These are phyloP conservation scores for Thymelicus lineola DNA, from an alignment of 2,888 invertebrate genomes.

Conservation along the genomic window DNA sequence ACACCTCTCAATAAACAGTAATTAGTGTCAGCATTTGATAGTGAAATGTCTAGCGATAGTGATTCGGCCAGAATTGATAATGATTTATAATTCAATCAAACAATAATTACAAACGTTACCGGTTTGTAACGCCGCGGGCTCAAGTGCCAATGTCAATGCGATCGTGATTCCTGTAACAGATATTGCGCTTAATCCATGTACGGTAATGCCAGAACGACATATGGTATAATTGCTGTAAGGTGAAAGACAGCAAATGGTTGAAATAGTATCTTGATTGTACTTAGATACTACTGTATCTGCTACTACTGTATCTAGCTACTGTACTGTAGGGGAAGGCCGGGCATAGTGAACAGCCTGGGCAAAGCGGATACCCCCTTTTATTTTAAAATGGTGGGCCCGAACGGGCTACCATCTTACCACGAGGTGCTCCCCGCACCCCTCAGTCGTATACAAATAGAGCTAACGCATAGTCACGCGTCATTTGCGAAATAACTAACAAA, in stretches of 20 bases:
- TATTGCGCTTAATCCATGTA: neutral
- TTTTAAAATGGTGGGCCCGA: too few species aligned
- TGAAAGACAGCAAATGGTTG: neutral
- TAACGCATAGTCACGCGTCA: too few species aligned
- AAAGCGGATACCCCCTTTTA: too few species aligned
- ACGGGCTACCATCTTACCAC: too few species aligned
- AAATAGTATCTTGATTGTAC: too few species aligned
- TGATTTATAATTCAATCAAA: conserved; percentile 6
- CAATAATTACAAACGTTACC: neutral
- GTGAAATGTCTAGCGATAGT: conserved; percentile 3
- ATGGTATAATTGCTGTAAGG: neutral
- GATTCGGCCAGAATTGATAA: conserved; percentile 3
- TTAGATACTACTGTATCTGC: too few species aligned
- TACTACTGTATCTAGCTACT: too few species aligned
- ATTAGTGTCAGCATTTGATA: conserved; percentile 9
- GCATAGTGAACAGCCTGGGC: too few species aligned
- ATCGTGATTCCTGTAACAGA: conserved; percentile 16
- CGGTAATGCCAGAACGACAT: neutral
- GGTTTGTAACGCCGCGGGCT: conserved; percentile 48
- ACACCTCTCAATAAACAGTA: conserved; percentile 2
- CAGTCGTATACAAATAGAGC: too few species aligned
- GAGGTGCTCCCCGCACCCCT: too few species aligned
- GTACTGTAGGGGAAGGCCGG: too few species aligned
- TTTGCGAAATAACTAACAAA: too few species aligned
- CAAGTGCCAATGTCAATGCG: conserved; percentile 58